Conservation (phyloP, 2,797 vertebrate species). For the Myotis daubentonii region DNA sequence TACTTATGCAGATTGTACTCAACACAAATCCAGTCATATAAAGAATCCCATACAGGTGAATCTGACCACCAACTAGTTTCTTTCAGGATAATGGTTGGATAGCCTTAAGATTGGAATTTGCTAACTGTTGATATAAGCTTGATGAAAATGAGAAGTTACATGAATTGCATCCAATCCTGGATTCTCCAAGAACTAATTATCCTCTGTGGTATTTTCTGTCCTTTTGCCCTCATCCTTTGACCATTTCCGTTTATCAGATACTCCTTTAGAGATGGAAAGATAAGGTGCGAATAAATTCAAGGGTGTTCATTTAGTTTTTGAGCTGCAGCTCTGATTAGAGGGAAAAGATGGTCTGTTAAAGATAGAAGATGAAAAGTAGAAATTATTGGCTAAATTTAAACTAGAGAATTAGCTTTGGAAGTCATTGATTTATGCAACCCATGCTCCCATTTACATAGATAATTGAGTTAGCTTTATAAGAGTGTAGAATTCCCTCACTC, state of each 20-base stretch:
- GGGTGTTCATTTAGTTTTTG: not conserved
- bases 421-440: slow-evolving; percentile 15
- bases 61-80: not conserved
- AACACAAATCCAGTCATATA: not conserved
- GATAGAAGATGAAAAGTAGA: slow-evolving; percentile 43
- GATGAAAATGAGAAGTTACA: not conserved
- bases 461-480: slow-evolving; percentile 46
- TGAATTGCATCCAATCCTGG: not conserved
- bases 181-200: not conserved
- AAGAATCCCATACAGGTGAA: not conserved
- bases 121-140: not conserved
- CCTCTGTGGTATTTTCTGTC: not conserved
- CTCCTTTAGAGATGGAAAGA: not conserved
- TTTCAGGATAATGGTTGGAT: not conserved
- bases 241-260: not conserved
- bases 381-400: slow-evolving; percentile 20
- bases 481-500: not conserved
- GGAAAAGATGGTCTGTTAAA: not conserved
- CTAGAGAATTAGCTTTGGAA: not conserved
- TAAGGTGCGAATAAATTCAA: slow-evolving; percentile 12
- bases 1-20: not conserved
- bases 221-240: not conserved
- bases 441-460: slow-evolving; percentile 3
- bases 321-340: not conserved
- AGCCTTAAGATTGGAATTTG: not conserved